Evolutionary conservation across 2,797 vertebrate species (phyloP).

Genomic region (Chloroceryle inda): DNA sequence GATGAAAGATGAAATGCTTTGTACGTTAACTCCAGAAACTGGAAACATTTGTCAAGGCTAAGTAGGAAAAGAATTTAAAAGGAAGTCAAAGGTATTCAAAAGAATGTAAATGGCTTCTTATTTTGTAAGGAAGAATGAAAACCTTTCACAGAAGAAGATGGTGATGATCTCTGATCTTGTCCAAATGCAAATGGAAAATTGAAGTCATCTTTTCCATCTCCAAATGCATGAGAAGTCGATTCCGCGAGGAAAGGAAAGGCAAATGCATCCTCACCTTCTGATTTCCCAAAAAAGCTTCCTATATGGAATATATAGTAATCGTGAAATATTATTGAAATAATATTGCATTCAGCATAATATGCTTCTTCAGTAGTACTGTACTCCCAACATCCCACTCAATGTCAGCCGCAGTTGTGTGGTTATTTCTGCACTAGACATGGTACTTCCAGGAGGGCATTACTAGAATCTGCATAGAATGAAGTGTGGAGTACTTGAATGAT

Average conservation of each 20-base stretch:
- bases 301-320: conserved; percentile 1
- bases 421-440: neutral
- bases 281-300: conserved; percentile 83
- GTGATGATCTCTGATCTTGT: conserved; percentile 76
- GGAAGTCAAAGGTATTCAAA: conserved; percentile 75
- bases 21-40: conserved; percentile 53
- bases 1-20: conserved; percentile 41
- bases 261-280: conserved; percentile 79
- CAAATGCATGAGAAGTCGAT: conserved; percentile 75
- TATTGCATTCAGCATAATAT: neutral
- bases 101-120: conserved; percentile 78
- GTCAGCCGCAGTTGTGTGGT: neutral
- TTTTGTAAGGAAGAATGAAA: conserved; percentile 78
- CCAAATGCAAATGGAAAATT: conserved; percentile 83
- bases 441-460: neutral
- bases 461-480: neutral
- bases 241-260: conserved; percentile 79
- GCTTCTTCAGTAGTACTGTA: neutral
- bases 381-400: neutral
- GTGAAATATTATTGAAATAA: neutral
- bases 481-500: neutral
- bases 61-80: conserved; percentile 65
- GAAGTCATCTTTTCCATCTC: conserved; percentile 81
- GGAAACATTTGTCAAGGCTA: conserved; percentile 64
- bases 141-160: conserved; percentile 72